These are phyloP conservation scores for Typhlomys cinereus DNA, from an alignment of 2,113 vertebrate species.

Conservation along the genomic window DNA sequence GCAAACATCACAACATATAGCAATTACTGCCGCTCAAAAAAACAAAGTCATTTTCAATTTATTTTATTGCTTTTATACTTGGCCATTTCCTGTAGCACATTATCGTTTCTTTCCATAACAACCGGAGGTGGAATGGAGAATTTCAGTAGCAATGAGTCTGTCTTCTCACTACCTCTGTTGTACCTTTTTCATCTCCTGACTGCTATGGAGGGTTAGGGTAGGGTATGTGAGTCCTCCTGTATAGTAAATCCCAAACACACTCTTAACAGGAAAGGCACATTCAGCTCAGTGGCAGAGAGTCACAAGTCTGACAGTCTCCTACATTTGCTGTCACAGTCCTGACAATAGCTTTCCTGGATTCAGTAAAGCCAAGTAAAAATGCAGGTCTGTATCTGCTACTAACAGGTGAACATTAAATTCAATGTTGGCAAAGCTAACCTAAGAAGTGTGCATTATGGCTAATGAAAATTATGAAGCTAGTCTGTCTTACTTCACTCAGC, in stretches of 20 bases:
- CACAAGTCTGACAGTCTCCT: constrained; percentile 6
- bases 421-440: constrained; percentile 21
- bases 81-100: constrained; percentile 84
- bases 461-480: constrained; percentile 51
- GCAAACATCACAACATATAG: constrained; percentile 90
- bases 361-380: constrained; percentile 45
- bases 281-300: background rate
- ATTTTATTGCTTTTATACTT: constrained; percentile 87
- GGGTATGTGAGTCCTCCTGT: background rate
- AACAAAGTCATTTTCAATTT: constrained; percentile 88
- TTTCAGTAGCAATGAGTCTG: constrained; percentile 66
- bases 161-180: constrained; percentile 62
- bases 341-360: constrained; percentile 6
- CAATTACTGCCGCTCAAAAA: constrained; percentile 87
- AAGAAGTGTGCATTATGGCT: constrained; percentile 20
- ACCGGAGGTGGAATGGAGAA: constrained; percentile 77
- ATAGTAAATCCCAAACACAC: constrained; percentile 4
- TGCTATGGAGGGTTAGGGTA: constrained; percentile 37
- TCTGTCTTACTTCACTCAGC: background rate
- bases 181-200: constrained; percentile 33
- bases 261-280: background rate
- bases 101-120: constrained; percentile 76
- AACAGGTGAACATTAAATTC: constrained; percentile 29
- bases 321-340: constrained; percentile 41
- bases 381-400: constrained; percentile 28